These are phyloP conservation scores for Orchesellides sinensis DNA, from an alignment of 2,888 invertebrate species.

Conservation along the genomic window DNA sequence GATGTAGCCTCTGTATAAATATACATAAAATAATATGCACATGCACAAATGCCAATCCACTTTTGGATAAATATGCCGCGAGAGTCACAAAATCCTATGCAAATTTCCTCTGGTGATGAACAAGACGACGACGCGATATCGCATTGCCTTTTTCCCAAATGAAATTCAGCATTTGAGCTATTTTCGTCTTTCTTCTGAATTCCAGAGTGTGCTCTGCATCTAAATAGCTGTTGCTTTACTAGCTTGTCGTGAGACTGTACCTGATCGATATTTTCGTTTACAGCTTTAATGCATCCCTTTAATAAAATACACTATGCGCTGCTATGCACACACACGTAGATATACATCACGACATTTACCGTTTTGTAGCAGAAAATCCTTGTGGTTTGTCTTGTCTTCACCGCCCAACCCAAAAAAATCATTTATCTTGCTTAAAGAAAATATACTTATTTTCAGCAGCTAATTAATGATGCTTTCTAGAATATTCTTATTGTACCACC, in stretches of 20 bases:
- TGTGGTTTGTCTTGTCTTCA: too few species aligned
- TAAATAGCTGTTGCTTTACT: background rate
- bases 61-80: background rate
- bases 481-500: too few species aligned
- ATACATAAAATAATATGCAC: background rate
- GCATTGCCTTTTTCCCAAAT: background rate
- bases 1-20: background rate
- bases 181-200: background rate
- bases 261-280: background rate
- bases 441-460: background rate
- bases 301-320: background rate
- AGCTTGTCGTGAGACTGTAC: too few species aligned
- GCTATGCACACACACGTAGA: background rate
- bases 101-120: slow-evolving; percentile 6
- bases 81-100: slow-evolving; percentile 10
- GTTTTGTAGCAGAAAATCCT: too few species aligned
- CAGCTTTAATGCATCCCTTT: background rate
- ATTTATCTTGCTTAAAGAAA: background rate
- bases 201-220: background rate
- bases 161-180: background rate
- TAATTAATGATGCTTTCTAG: too few species aligned
- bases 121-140: background rate
- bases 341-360: background rate
- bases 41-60: background rate
- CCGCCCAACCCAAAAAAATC: too few species aligned